Evolutionary conservation across 2,113 vertebrate genomes (phyloP), one percentile per base, ranked within the genome.

Genomic region (Synodontis membranacea): DNA sequence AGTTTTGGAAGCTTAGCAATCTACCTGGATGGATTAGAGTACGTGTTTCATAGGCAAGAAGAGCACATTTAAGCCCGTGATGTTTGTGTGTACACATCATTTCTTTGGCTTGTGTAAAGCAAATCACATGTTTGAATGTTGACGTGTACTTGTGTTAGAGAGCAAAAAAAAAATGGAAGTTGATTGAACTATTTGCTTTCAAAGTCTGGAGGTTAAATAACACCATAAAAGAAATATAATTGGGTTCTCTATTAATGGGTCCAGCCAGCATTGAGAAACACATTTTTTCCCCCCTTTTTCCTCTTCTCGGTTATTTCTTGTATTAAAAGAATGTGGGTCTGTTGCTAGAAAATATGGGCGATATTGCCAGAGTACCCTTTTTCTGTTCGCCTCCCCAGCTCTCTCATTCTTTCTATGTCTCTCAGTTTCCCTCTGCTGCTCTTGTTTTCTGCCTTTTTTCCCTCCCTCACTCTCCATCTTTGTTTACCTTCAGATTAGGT

Each of bases 291-390:
- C 54, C 54, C 28, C 23, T 9, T 2, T 14, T 25, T 58, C 56
- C 23, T n/a, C 85, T 25, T 25, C 2, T 60, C 62, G 8, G 7
- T n/a, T 84, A 6, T 72, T 70, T 87, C 83, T 34, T 80, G 82
- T 90, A 79, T n/a, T n/a, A n/a, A n/a, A n/a, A n/a, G 44, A 62
- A 88, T 80, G 87, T 46, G 93, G 3, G 46, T 92, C 93, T 95
- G 93, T 96, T 96, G 96, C 95, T 95, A 96, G 91, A 89, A 88
- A 34, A 88, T 70, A 48, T 90, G 87, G 93, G 93, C 94, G 91
- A 94, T 91, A 87, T 91, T 90, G 92, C 91, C 87, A 52, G 34
- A 37, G 66, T 39, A 70, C n/a, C 12, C 31, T 34, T 70, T 9
- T 66, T 39, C 19, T 39, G 1, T 39, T 21, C 34, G 0, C 64